phyloP scores from a whole-genome alignment of 1,140 invertebrate genomes.

The Temnothorax nylanderi region DNA sequence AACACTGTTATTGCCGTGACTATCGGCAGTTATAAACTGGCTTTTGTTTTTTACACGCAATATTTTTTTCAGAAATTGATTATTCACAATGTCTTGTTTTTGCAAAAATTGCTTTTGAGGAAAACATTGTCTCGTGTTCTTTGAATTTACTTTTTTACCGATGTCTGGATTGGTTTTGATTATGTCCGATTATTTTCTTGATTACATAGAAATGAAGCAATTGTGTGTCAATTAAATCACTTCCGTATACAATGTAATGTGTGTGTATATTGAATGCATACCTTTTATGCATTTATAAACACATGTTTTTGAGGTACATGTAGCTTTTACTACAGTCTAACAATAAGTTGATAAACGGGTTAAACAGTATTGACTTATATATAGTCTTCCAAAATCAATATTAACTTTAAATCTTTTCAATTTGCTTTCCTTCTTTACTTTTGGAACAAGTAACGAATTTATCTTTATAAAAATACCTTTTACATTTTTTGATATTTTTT shows the following conservation, averaged over 20 bases:
- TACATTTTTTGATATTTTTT: not conserved
- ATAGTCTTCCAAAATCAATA: not conserved
- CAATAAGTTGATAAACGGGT: not conserved
- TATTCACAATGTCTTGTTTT: not conserved
- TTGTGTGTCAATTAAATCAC: not conserved
- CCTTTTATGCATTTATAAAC: not conserved
- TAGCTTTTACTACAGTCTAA: not conserved
- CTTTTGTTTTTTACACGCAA: not conserved
- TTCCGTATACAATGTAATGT: not conserved
- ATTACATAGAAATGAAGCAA: not conserved
- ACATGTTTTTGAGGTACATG: not conserved
- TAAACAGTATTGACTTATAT: not conserved
- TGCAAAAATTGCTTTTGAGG: not conserved
- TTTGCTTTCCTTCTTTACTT: not conserved
- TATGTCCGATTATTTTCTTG: slow-evolving; percentile 21
- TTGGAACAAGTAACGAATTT: not conserved
- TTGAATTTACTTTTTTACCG: not conserved
- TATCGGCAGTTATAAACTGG: slow-evolving; percentile 10
- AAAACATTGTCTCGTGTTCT: not conserved
- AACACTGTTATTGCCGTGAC: not conserved
- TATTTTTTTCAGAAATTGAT: slow-evolving; percentile 3
- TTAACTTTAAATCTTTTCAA: not conserved
- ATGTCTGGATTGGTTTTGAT: not conserved
- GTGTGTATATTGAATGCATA: not conserved
- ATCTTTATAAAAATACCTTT: not conserved